Conservation (phyloP, 1,140 invertebrate species). For the Tigriopus japonicus region DNA sequence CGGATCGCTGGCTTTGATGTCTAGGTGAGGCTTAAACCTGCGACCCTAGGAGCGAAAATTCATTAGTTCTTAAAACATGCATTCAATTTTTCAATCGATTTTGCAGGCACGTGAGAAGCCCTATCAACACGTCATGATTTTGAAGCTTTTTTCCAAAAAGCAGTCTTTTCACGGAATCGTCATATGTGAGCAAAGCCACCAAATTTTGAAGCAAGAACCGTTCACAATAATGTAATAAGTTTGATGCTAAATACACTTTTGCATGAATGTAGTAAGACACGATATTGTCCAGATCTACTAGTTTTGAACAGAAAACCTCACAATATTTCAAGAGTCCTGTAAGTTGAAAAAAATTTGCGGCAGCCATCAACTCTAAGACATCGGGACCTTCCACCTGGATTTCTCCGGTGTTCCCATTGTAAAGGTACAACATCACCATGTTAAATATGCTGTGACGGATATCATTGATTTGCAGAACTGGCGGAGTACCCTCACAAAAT, state of each 20-base stretch:
- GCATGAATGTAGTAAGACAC: conserved; percentile 78
- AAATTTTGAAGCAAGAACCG: conserved; percentile 78
- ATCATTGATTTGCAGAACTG: conserved; percentile 76
- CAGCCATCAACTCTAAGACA: conserved; percentile 68
- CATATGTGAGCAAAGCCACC: conserved; percentile 72
- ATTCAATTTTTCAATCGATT: conserved; percentile 34
- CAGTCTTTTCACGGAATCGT: conserved; percentile 67
- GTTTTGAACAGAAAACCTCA: conserved; percentile 57
- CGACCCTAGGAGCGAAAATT: too few species aligned
- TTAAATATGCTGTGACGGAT: conserved; percentile 78
- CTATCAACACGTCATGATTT: conserved; percentile 68
- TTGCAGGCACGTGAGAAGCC: conserved; percentile 55
- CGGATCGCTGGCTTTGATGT: too few species aligned
- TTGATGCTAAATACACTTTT: conserved; percentile 69
- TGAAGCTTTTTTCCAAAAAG: conserved; percentile 72
- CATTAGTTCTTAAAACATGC: too few species aligned
- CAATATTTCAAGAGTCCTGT: conserved; percentile 64
- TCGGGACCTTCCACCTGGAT: conserved; percentile 55
- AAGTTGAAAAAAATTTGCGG: conserved; percentile 75
- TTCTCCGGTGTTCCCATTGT: conserved; percentile 54
- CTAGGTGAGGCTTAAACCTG: too few species aligned
- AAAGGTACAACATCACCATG: conserved; percentile 55
- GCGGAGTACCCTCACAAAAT: conserved; percentile 48
- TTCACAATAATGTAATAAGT: conserved; percentile 71
- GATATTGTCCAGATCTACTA: conserved; percentile 67